Conservation (phyloP, 2,113 vertebrate genomes). For the Noctilio leporinus region DNA sequence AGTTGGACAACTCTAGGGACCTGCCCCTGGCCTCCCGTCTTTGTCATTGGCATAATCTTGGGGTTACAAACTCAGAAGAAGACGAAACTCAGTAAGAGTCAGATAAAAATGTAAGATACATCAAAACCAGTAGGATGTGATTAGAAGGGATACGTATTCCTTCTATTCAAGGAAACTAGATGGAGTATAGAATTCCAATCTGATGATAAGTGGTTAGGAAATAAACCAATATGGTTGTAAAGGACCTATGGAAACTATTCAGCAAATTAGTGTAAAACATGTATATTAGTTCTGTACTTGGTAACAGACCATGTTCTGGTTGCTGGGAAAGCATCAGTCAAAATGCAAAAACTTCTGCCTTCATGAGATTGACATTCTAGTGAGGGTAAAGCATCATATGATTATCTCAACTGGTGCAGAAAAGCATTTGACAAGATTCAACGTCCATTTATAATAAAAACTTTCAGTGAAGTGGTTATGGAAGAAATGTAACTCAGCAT, state of each 20-base stretch:
- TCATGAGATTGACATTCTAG: background rate
- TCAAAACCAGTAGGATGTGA: background rate
- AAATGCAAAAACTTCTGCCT: background rate
- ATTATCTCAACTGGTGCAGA: background rate
- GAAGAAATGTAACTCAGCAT: background rate
- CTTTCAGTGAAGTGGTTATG: no score
- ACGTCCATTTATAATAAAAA: background rate
- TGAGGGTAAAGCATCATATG: background rate
- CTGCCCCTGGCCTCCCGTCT: background rate
- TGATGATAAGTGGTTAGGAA: background rate
- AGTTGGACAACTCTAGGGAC: background rate
- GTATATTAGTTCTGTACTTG: background rate
- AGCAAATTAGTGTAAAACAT: background rate
- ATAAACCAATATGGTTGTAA: background rate
- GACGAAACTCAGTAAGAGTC: background rate
- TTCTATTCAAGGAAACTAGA: background rate
- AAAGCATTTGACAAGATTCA: background rate
- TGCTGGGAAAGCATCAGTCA: background rate
- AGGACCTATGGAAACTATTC: background rate
- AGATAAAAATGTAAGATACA: background rate
- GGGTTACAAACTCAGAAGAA: background rate
- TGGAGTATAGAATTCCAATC: background rate
- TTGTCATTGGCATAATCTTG: background rate
- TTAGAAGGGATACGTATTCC: background rate
- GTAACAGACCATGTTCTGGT: background rate